phyloP scores from a whole-genome alignment of 2,888 invertebrate species.

The Agrotis ipsilon region DNA sequence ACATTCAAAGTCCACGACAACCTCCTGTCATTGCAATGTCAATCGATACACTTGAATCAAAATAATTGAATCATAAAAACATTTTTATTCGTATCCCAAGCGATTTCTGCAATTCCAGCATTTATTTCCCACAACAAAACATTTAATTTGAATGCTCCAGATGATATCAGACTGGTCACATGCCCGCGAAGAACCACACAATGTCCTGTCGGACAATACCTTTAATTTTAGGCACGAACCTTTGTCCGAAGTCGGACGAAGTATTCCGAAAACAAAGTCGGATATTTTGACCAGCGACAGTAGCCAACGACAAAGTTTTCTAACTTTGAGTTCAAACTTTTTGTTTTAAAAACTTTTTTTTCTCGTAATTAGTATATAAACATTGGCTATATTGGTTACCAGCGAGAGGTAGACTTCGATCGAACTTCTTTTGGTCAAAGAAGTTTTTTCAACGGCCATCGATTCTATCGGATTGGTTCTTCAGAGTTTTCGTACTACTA shows the following conservation, averaged over 20 bases:
- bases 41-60: slow-evolving; percentile 16
- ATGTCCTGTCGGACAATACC: slow-evolving; percentile 52
- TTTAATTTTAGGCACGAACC: slow-evolving; percentile 61
- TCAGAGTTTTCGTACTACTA: slow-evolving; percentile 29
- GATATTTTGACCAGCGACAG: slow-evolving; percentile 61
- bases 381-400: slow-evolving; percentile 57
- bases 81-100: not conserved
- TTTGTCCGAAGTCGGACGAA: slow-evolving; percentile 53
- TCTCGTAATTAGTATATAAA: slow-evolving; percentile 59
- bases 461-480: slow-evolving; percentile 53
- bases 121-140: slow-evolving; percentile 32
- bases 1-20: not conserved
- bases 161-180: slow-evolving; percentile 38
- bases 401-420: slow-evolving; percentile 48
- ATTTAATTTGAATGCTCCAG: slow-evolving; percentile 31
- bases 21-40: not conserved
- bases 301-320: slow-evolving; percentile 58
- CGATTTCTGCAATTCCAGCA: slow-evolving; percentile 15
- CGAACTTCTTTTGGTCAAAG: slow-evolving; percentile 43
- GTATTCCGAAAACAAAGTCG: slow-evolving; percentile 57
- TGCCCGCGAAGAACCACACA: slow-evolving; percentile 27
- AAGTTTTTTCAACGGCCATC: slow-evolving; percentile 47
- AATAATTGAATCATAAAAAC: slow-evolving; percentile 11
- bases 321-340: slow-evolving; percentile 56
- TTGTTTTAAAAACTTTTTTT: slow-evolving; percentile 54